Percentiles rank a stretch among this genome's conserved stretches.
phyloP scores from a whole-genome alignment of 2,888 invertebrate species.

The Halictus quadricinctus region DNA sequence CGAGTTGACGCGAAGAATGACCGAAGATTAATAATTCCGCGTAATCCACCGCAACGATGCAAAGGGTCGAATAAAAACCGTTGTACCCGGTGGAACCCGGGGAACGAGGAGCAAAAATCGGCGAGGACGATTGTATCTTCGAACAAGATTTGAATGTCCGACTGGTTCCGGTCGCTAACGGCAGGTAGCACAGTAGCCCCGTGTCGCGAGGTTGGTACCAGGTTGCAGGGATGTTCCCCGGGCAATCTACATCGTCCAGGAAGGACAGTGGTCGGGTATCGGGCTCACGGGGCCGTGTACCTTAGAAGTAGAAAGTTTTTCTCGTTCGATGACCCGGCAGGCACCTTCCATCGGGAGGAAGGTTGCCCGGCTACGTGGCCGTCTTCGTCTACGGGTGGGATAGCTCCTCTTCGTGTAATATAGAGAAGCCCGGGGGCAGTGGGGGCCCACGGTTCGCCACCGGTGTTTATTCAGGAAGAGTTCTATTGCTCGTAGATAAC shows the following conservation, averaged over 20 bases:
- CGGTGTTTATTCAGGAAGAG: constrained; percentile 65
- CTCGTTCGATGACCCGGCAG: constrained; percentile 69
- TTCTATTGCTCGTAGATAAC: constrained; percentile 61
- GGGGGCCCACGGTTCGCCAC: constrained; percentile 32
- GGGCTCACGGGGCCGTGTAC: constrained; percentile 45
- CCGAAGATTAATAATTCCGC: not conserved
- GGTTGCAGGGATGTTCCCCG: constrained; percentile 65
- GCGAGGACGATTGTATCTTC: not conserved
- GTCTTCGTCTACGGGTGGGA: constrained; percentile 43
- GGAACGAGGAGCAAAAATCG: not conserved
- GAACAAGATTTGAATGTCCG: constrained; percentile 10
- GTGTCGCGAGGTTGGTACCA: constrained; percentile 68
- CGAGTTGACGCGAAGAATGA: not conserved
- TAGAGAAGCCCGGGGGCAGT: constrained; percentile 57
- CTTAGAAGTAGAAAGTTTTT: constrained; percentile 71
- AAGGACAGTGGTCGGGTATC: constrained; percentile 46
- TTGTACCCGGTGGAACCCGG: not conserved
- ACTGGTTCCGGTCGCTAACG: constrained; percentile 11
- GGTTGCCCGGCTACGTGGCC: not conserved
- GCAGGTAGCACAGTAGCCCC: constrained; percentile 64
- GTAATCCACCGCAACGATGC: not conserved
- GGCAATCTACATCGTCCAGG: constrained; percentile 67
- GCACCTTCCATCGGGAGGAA: constrained; percentile 58
- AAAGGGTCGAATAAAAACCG: not conserved
- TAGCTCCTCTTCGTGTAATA: constrained; percentile 55